Evolutionary conservation across 2,797 vertebrate genomes (phyloP).

Genomic region (Syndactyla subalaris): DNA sequence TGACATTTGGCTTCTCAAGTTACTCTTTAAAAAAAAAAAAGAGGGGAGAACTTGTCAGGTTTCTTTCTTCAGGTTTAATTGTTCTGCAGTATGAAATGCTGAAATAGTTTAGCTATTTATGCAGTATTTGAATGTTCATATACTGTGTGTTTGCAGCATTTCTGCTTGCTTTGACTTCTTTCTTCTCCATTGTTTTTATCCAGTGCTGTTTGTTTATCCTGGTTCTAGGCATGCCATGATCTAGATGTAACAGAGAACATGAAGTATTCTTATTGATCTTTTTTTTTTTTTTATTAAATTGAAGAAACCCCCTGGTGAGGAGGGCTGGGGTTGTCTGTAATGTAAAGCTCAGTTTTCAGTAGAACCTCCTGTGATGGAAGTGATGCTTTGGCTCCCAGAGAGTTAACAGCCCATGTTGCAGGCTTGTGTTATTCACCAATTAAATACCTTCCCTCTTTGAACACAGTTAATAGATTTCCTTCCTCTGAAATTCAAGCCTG

Average conservation of each 20-base stretch:
- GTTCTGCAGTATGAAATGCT: neutral
- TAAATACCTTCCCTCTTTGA: conserved; percentile 62
- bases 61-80: neutral
- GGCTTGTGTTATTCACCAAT: conserved; percentile 23
- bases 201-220: neutral
- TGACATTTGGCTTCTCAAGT: neutral
- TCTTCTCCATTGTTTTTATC: neutral
- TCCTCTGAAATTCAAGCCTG: conserved; percentile 47
- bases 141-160: neutral
- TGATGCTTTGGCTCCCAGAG: neutral
- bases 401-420: conserved; percentile 30
- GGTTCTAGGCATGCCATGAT: neutral
- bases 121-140: fast-evolving
- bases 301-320: neutral
- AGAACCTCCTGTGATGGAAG: neutral
- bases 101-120: neutral
- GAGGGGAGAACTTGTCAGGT: neutral
- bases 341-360: neutral
- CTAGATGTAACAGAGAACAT: neutral
- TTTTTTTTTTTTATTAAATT: neutral
- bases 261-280: neutral
- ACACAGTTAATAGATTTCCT: conserved; percentile 58
- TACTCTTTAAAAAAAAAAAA: neutral
- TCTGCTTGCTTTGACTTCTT: neutral
- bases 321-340: neutral